phyloP scores from a whole-genome alignment of 2,888 invertebrate species.

The Augiades crinisus region DNA sequence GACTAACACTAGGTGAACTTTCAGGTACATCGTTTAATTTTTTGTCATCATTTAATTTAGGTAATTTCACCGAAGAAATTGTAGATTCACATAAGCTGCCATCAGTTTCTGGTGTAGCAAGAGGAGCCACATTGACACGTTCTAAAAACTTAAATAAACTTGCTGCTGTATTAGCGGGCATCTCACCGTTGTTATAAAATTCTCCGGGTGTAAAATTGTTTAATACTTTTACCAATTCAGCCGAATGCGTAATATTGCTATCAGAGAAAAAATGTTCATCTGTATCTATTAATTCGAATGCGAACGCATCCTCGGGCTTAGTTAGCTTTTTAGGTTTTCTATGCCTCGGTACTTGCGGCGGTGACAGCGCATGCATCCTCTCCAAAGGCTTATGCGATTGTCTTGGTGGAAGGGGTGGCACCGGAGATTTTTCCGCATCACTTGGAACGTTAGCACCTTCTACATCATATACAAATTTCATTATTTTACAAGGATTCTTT shows the following conservation, averaged over 20 bases:
- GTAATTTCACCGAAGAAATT: constrained; percentile 74
- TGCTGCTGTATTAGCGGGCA: constrained; percentile 61
- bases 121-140: constrained; percentile 75
- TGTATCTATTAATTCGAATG: constrained; percentile 91
- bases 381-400: constrained; percentile 89
- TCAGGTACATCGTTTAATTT: constrained; percentile 69
- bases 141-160: constrained; percentile 59
- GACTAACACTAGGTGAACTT: constrained; percentile 63
- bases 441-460: constrained; percentile 70
- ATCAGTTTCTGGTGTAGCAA: constrained; percentile 83
- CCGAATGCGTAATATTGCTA: constrained; percentile 71
- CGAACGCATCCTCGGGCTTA: constrained; percentile 89
- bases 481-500: constrained; percentile 81
- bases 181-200: constrained; percentile 69
- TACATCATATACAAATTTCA: constrained; percentile 78
- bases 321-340: constrained; percentile 84
- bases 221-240: constrained; percentile 59
- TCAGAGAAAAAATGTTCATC: constrained; percentile 85
- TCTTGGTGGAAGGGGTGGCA: constrained; percentile 88
- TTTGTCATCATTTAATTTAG: constrained; percentile 68
- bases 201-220: constrained; percentile 77
- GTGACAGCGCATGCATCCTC: constrained; percentile 85
- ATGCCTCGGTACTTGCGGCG: constrained; percentile 86
- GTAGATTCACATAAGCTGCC: constrained; percentile 81
- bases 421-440: constrained; percentile 83